Evolutionary conservation across 2,888 invertebrate genomes (phyloP).

Genomic region (Meloe dianella): DNA sequence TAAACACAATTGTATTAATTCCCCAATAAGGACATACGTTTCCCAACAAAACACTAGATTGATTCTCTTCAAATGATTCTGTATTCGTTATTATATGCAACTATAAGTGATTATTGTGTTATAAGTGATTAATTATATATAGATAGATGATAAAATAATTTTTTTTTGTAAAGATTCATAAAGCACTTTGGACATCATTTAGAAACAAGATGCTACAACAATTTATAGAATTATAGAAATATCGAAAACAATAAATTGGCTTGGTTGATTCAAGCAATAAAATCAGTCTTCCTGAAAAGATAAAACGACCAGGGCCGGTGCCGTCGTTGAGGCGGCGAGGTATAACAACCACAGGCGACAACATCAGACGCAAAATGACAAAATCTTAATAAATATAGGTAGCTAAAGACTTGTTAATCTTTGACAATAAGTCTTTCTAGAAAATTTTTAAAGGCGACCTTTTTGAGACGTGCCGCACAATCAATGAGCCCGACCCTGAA

Average conservation of each 20-base stretch:
- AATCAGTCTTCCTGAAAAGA: slow-evolving; percentile 31
- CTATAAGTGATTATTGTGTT: neutral
- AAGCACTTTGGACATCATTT: slow-evolving; percentile 30
- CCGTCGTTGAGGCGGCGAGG: neutral
- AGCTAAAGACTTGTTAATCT: too few species aligned
- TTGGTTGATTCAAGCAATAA: slow-evolving; percentile 17
- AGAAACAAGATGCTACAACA: slow-evolving; percentile 20
- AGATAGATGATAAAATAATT: neutral
- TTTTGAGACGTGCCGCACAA: too few species aligned
- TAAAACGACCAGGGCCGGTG: neutral
- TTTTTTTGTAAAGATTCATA: slow-evolving; percentile 24
- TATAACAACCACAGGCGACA: neutral
- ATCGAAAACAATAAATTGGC: neutral
- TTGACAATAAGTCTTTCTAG: too few species aligned
- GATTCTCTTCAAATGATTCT: neutral
- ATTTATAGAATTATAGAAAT: slow-evolving; percentile 13
- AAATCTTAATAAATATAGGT: too few species aligned
- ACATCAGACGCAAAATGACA: too few species aligned
- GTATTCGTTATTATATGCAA: neutral
- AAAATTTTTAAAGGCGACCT: too few species aligned
- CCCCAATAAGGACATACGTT: too few species aligned
- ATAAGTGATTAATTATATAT: neutral
- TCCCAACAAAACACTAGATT: too few species aligned
- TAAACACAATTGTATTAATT: neutral
- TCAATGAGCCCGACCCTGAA: too few species aligned